These are phyloP conservation scores for Lutjanus erythropterus DNA, from an alignment of 2,113 vertebrate genomes.

Conservation along the genomic window DNA sequence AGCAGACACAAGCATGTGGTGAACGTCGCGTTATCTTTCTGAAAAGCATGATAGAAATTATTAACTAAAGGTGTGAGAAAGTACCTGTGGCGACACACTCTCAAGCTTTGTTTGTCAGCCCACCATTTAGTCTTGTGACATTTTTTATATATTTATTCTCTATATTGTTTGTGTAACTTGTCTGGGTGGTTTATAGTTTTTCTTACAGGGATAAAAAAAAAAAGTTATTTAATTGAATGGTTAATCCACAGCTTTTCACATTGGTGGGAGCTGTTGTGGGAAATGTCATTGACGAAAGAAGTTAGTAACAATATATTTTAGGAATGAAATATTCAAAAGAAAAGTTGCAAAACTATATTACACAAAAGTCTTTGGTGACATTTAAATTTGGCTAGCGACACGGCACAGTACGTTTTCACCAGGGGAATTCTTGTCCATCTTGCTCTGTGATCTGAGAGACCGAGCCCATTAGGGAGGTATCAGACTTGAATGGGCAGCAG, in stretches of 20 bases:
- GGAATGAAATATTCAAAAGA: background rate
- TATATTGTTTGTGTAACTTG: background rate
- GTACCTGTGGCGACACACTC: too few relatives aligned
- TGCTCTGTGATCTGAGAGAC: conserved; percentile 52
- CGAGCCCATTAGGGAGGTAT: conserved; percentile 67
- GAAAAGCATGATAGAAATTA: too few relatives aligned
- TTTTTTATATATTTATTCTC: background rate
- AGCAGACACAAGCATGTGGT: too few relatives aligned
- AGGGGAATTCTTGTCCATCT: conserved; percentile 35
- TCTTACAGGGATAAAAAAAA: background rate
- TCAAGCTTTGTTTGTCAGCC: too few relatives aligned
- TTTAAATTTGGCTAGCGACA: background rate
- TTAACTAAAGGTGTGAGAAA: too few relatives aligned
- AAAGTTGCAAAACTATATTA: background rate
- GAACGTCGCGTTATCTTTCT: too few relatives aligned
- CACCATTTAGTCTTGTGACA: too few relatives aligned
- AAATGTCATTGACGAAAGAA: too few relatives aligned
- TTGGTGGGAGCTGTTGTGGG: too few relatives aligned
- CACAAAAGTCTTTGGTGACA: background rate
- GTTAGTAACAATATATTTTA: background rate
- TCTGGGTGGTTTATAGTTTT: too few relatives aligned
- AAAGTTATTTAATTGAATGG: too few relatives aligned
- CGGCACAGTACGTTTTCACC: conserved; percentile 6
- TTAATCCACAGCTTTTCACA: too few relatives aligned
- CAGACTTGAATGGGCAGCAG: conserved; percentile 58